Evolutionary conservation across 2,113 vertebrate genomes (phyloP).

Genomic region (Miniopterus natalensis): DNA sequence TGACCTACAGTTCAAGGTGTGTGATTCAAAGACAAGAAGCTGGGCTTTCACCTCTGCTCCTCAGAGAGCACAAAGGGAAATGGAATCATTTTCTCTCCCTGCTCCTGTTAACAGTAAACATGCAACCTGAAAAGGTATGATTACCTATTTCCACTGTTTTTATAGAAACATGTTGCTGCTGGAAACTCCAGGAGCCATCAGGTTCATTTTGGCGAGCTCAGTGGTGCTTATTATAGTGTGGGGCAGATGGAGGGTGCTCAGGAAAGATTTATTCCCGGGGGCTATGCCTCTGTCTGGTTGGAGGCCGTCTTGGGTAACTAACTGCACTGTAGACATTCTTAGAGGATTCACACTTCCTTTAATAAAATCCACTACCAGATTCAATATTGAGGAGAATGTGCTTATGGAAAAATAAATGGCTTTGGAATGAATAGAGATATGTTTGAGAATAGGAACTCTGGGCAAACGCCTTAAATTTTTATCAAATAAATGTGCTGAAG

Average conservation of each 20-base stretch:
- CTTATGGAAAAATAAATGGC: neutral
- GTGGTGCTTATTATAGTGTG: neutral
- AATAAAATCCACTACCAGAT: neutral
- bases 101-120: neutral
- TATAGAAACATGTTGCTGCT: slow-evolving; percentile 4
- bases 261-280: neutral
- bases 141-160: slow-evolving; percentile 44
- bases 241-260: neutral
- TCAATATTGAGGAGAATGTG: slow-evolving; percentile 11
- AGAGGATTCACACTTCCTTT: neutral
- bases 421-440: neutral
- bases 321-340: neutral
- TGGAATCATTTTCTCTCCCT: slow-evolving; percentile 10
- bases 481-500: neutral
- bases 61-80: slow-evolving; percentile 5
- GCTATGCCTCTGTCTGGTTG: neutral
- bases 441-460: neutral
- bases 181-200: slow-evolving; percentile 3
- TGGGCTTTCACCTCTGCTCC: neutral
- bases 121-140: slow-evolving; percentile 5
- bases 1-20: slow-evolving; percentile 5
- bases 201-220: slow-evolving; percentile 42
- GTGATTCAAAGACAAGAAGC: neutral
- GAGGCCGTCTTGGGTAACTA: neutral
- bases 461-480: neutral